Conservation (phyloP, 2,888 invertebrate genomes). For the Pasiphila rectangulata region DNA sequence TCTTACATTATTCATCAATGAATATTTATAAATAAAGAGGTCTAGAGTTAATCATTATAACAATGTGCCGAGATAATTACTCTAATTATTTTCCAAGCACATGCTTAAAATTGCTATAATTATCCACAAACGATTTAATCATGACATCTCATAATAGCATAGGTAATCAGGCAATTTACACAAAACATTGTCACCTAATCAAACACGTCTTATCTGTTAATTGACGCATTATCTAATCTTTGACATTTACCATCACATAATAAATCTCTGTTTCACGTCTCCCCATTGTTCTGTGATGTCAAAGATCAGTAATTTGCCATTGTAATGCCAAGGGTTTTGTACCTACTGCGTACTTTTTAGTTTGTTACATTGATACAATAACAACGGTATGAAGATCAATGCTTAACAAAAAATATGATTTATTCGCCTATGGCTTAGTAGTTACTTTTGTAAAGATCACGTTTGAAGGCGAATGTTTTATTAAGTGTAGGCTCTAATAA, state of each 20-base stretch:
- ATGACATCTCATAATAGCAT: neutral
- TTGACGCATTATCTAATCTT: conserved; percentile 34
- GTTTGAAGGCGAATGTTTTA: too few species aligned
- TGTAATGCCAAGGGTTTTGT: conserved; percentile 52
- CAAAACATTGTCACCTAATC: conserved; percentile 12
- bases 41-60: neutral
- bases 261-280: conserved; percentile 56
- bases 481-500: too few species aligned
- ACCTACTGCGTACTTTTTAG: conserved; percentile 24
- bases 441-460: conserved; percentile 38
- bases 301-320: conserved; percentile 79
- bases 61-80: neutral
- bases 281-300: conserved; percentile 74
- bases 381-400: conserved; percentile 34
- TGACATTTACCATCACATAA: conserved; percentile 56
- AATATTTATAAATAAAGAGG: too few species aligned
- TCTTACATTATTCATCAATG: too few species aligned
- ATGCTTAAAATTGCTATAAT: neutral
- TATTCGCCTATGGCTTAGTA: conserved; percentile 41
- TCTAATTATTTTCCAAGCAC: neutral
- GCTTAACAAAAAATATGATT: conserved; percentile 45
- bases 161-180: conserved; percentile 9
- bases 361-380: conserved; percentile 38
- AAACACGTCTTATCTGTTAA: conserved; percentile 24
- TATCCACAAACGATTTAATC: neutral